These are phyloP conservation scores for Drosophila neoperkinsi DNA, from an alignment of 2,888 invertebrate species.

Conservation along the genomic window DNA sequence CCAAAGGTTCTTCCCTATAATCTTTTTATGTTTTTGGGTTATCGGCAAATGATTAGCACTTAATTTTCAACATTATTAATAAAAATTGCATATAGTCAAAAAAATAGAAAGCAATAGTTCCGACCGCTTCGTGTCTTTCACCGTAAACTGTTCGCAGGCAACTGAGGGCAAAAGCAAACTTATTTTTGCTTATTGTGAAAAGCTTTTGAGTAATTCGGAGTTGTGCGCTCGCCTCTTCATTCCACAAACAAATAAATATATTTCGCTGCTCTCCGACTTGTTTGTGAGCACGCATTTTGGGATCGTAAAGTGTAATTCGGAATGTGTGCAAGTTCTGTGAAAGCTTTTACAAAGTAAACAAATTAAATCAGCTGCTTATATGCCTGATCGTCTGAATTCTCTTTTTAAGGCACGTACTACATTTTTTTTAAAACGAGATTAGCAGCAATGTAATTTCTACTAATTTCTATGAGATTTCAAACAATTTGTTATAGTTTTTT, in stretches of 20 bases:
- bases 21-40: slow-evolving; percentile 4
- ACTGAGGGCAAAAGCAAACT: not conserved
- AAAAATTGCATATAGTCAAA: not conserved
- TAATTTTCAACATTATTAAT: not conserved
- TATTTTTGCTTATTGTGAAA: not conserved
- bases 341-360: not conserved
- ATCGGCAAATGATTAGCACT: not conserved
- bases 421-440: not conserved
- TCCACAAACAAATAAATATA: not conserved
- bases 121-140: not conserved
- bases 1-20: slow-evolving; percentile 29
- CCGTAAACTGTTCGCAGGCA: not conserved
- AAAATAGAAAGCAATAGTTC: not conserved
- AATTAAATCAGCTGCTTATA: not conserved
- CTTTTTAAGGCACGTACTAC: too few relatives aligned
- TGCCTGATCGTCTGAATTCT: not conserved
- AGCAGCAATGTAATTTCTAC: not conserved
- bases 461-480: too few relatives aligned
- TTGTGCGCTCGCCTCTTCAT: not conserved
- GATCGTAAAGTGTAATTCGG: not conserved
- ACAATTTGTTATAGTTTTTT: too few relatives aligned
- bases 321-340: not conserved
- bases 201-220: slow-evolving; percentile 5
- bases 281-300: not conserved
- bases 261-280: not conserved